Base-by-base conservation (phyloP, 2,113 vertebrate genomes). In the Indri indri region DNA sequence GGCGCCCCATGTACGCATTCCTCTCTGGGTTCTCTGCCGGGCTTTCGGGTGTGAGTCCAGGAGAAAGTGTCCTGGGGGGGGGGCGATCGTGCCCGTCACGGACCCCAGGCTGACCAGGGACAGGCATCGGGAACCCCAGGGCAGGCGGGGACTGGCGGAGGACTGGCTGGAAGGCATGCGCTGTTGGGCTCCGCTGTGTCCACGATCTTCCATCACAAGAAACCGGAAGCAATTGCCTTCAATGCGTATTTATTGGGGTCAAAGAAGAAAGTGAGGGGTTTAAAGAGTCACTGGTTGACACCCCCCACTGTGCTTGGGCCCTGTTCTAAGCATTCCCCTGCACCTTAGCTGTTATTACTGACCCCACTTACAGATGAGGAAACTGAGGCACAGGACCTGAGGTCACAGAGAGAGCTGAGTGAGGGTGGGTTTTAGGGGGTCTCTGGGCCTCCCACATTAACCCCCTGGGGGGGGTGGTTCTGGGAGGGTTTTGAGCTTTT, bases 141-240 rank as follows among this genome's bases (percentile, higher is more conserved):
- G 61, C 61, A 30, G 25, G 61, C 25, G 10, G 59, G 61, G 61
- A 25, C 61, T 27, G 10, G 61, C 23, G 4, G 25, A 27, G 25
- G 23, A 25, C 37, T 22, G 32, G 17, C 50, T 2, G 37, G 37
- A 25, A 73, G 70, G 70, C 70, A 40, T 9, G 5, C 2, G 12
- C 37, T 27, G 20, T 73, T 73, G 37, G 70, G 70, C 40, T 40
- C 22, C 6, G 12, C 37, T 42, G 2, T 22, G 17, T 34, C 27
- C n/a, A 10, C 68, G 0, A 11, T 12, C 0, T 0, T 13, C 81
- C 22, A 37, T 18, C 23, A 20, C 50, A 16, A n/a, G 81, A 54
- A 77, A 54, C 2, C 3, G 20, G 91, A 34, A 54, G 30, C 6
- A 32, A 3, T 61, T n/a, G 70, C 14, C 66, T 37, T 30, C 40